Evolutionary conservation across 2,113 vertebrate genomes (phyloP), one percentile per base, ranked within the genome.

Genomic region (Gila orcuttii): DNA sequence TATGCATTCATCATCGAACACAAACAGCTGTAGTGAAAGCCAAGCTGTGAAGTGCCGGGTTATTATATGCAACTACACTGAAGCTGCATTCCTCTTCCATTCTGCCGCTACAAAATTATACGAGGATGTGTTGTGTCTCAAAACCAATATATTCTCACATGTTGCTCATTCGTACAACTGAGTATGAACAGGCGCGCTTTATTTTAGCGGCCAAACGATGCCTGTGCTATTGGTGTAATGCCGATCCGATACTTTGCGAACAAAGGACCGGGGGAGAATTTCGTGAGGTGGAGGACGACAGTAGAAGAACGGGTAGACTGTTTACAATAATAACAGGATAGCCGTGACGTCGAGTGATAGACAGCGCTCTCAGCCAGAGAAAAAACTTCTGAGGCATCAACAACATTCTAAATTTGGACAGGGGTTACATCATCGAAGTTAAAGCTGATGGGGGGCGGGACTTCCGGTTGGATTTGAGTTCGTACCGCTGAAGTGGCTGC

Each of bases 371-470:
- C 93, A 90, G 90, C 95, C 94, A 96, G 90, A 93, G 62, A 71
- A 80, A 77, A 84, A 76, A 90, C 90, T 87, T 90, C 90, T 66
- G 82, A 89, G 91, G 94, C 96, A 96, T 94, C 93, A 93, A 93
- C 93, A 94, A 95, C 93, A 92, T 91, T 94, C 95, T 96, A 96
- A 95, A 95, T 96, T 96, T 95, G 95, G 95, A 96, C 94, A 94
- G 91, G 86, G 95, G 92, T 97, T 96, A 97, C 96, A 96, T 97
- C 95, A 96, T 95, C 90, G 92, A 89, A 89, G 91, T 91, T 83
- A 88, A 88, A 93, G 89, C 91, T 89, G 47, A 90, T 83, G 90
- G 91, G 91, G 87, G 96, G 95, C 88, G 95, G 96, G 94, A 96
- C 95, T 96, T 96, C 96, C 96, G 95, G 82, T 91, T 89, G 87